Percentiles rank a stretch among this genome's conserved stretches.
Evolutionary conservation across 2,113 vertebrate species (phyloP).

Genomic region (Verasper variegatus): DNA sequence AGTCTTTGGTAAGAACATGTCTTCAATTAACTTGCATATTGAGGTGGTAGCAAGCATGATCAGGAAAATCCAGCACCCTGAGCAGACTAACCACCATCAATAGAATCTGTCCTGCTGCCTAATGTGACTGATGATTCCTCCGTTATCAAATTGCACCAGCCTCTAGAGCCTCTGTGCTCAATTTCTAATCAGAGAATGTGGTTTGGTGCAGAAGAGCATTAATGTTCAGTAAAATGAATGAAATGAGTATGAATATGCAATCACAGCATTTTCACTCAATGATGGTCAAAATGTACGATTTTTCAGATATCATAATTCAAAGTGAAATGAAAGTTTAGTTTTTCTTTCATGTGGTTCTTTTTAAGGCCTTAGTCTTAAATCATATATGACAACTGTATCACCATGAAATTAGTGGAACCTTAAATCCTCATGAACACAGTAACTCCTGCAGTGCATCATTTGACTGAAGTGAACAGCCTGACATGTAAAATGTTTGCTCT

Average conservation of each 20-base stretch:
- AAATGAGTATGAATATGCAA: neutral
- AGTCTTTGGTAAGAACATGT: slow-evolving; percentile 87
- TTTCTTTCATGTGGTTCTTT: neutral
- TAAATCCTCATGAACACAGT: neutral
- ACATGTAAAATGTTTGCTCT: slow-evolving; percentile 2
- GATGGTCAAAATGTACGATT: neutral
- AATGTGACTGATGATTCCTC: neutral
- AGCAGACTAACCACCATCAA: neutral
- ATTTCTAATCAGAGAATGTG: neutral
- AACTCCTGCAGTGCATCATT: neutral
- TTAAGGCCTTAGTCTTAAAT: neutral
- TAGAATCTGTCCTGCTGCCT: neutral
- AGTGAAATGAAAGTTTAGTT: neutral
- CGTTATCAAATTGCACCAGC: neutral
- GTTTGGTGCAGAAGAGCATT: neutral
- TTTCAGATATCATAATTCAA: neutral
- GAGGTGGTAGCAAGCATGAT: neutral
- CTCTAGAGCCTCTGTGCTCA: neutral
- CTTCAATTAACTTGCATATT: neutral
- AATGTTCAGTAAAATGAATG: neutral
- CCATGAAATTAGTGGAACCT: neutral
- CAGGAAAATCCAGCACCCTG: neutral
- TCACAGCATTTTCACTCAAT: neutral
- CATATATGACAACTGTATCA: neutral
- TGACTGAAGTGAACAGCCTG: neutral